Evolutionary conservation across 2,888 invertebrate species (phyloP), one percentile per base, ranked within the genome.

Genomic region (Diachrysia chrysitis): DNA sequence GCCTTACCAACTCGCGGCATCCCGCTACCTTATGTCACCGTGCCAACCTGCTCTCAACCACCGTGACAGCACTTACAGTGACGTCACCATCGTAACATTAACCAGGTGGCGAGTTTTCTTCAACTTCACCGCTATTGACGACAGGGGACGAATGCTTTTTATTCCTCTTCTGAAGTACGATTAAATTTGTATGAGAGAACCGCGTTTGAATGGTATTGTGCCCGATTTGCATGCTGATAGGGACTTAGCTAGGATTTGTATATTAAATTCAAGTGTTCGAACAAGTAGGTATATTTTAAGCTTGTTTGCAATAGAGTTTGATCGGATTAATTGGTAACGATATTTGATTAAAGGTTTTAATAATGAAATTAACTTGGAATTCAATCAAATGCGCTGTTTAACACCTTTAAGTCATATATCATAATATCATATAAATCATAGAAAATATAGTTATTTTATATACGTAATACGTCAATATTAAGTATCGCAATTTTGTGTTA

Each of bases 91-190:
- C 78, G 69, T 76, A 76, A 83, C 76, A 71, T 59, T 77, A 76
- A 83, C 73, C 88, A 88, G 88, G 85, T 86, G 88, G 78, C 78
- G 78, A 78, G 71, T 74, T 79, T 79, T 78, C 65, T 59, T 73
- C 78, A 81, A 57, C 25, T 61, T 37, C 65, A 56, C 57, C 62
- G 63, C 79, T 72, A 71, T 58, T 70, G 69, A 66, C 66, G 63
- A 42, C 60, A 48, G 55, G 79, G 73, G 66, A 76, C 67, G 57
- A 69, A 70, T 75, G 76, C 60, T 72, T 78, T 82, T 81, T 81
- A 75, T 78, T 81, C 63, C 61, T 69, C 59, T 69, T 68, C 9
- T 37, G 46, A 64, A 73, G 51, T 76, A 63, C 60, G 58, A 72
- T 80, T 80, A 77, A 80, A 70, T 79, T 73, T 73, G 73, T 71